A percentile compares a stretch with the other conserved stretches of the same genome.
Conservation (phyloP, 2,888 invertebrate genomes). For the Gisinianus flammeolus region DNA sequence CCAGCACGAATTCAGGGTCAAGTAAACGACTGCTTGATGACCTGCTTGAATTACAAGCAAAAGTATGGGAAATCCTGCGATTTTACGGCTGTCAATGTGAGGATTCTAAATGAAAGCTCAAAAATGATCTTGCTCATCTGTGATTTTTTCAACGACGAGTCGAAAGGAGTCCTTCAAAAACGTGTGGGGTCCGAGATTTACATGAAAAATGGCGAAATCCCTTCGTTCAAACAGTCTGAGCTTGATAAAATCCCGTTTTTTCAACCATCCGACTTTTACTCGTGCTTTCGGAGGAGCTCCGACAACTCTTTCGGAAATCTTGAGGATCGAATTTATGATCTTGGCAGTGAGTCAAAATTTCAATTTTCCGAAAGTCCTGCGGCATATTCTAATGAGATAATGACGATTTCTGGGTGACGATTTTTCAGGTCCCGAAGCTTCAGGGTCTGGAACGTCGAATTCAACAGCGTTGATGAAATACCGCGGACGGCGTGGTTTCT, state of each 20-base stretch:
- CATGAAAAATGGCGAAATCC: not conserved
- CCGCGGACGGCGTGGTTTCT: not conserved
- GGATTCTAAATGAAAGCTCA: not conserved
- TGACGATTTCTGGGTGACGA: no score
- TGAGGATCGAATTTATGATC: not conserved
- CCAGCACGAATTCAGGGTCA: not conserved
- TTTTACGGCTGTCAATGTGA: not conserved
- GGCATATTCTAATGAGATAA: no score
- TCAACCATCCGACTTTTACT: not conserved
- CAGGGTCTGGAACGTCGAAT: not conserved
- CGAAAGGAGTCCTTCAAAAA: not conserved
- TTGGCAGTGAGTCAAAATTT: not conserved
- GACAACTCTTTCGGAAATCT: not conserved
- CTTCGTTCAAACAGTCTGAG: not conserved
- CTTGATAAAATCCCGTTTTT: not conserved
- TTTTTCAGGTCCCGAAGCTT: no score
- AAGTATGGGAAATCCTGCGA: not conserved
- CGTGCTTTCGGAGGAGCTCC: not conserved
- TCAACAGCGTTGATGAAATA: not conserved
- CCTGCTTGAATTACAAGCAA: not conserved
- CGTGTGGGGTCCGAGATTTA: not conserved
- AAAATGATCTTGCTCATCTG: not conserved
- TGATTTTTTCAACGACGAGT: not conserved
- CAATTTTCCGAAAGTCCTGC: no score
- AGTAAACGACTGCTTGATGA: not conserved